Base-by-base conservation (phyloP, 1,140 invertebrate genomes). In the Drosophila albomicans region DNA sequence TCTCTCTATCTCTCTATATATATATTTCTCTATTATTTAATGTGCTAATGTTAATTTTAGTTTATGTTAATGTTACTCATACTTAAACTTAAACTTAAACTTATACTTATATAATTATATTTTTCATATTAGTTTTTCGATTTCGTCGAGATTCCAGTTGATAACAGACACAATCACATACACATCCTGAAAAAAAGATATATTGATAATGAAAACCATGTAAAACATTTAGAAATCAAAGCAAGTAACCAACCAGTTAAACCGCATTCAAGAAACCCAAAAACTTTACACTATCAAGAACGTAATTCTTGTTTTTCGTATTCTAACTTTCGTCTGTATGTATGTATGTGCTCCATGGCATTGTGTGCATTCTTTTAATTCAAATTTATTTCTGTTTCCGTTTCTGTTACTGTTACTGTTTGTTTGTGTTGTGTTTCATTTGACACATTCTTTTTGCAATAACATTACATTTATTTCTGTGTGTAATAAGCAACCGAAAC, bases 151-250 rank as follows among this genome's bases (percentile, higher is more conserved):
- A 63, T 62, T 70, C 35, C 38, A 70, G 58, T 64, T 57, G 51
- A 69, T 46, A 68, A 56, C 51, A 56, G 20, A 68, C 13, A 25
- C 35, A 30, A 28, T n/a, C 13, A 11, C 49, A 38, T 11, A 64
- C 16, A 51, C 28, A 28, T 32, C 10, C 28, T 41, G 16, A 6
- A 54, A n/a, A 66, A 56, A 25, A 67, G 15, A 8, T 8, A 25
- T 25, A 25, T 25, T 25, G 20, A 25, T 25, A 25, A 25, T 25
- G 20, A 58, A 41, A 75, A 75, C 75, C 62, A 70, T 79, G 75
- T 82, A 79, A 82, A 82, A 80, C 79, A 82, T 45, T 45, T 81
- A 64, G 16, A 74, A 81, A 82, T 82, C 81, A 84, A 84, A 85
- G 78, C 81, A 84, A 84, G 80, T 81, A 79, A 82, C 66, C 73